Evolutionary conservation across 2,113 vertebrate genomes (phyloP).

Genomic region (Corythornis vintsioides): DNA sequence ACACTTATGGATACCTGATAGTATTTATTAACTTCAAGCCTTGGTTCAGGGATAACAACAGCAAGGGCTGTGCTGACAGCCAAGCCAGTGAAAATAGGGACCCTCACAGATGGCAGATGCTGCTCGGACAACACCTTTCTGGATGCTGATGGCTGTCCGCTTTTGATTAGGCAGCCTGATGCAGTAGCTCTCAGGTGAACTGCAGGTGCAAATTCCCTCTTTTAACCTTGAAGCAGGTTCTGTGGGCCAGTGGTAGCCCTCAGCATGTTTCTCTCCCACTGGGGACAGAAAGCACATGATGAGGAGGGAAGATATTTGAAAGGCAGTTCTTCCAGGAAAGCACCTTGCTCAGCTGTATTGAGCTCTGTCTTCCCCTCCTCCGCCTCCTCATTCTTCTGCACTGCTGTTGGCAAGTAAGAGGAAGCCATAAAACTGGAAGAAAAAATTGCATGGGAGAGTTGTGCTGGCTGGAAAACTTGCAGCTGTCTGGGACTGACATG

Average conservation of each 20-base stretch:
- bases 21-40: not conserved
- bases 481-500: not conserved
- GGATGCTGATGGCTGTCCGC: not conserved
- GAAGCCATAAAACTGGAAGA: not conserved
- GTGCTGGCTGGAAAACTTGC: not conserved
- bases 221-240: not conserved
- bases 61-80: not conserved
- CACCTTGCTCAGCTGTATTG: not conserved
- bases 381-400: not conserved
- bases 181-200: not conserved
- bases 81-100: not conserved
- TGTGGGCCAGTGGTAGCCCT: not conserved
- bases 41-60: not conserved
- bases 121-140: not conserved
- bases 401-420: not conserved
- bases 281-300: fast-evolving
- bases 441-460: not conserved
- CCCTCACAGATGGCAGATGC: not conserved
- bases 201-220: not conserved
- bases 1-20: fast-evolving
- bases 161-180: not conserved
- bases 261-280: not conserved
- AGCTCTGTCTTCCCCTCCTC: not conserved
- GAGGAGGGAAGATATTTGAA: not conserved
- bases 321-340: not conserved